These are phyloP conservation scores for Adelges cooleyi DNA, from an alignment of 1,140 invertebrate species.

Conservation along the genomic window DNA sequence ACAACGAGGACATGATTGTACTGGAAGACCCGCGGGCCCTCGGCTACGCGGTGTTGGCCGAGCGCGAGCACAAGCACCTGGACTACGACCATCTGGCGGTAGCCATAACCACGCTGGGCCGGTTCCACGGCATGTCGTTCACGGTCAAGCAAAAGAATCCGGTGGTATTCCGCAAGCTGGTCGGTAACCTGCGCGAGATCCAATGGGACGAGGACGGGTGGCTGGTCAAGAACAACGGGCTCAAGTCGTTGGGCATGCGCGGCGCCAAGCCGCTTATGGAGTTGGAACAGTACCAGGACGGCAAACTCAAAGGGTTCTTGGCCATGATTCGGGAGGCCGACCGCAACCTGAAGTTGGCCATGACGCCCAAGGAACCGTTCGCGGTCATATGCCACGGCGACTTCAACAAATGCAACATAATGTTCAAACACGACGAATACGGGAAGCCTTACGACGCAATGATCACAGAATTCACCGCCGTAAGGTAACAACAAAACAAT, in stretches of 20 bases:
- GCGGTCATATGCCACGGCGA: slow-evolving; percentile 44
- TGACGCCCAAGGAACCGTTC: slow-evolving; percentile 36
- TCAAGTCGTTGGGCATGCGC: slow-evolving; percentile 22
- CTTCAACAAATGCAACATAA: slow-evolving; percentile 45
- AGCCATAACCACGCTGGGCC: slow-evolving; percentile 37
- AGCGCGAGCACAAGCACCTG: slow-evolving; percentile 16
- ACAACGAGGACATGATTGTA: slow-evolving; percentile 34
- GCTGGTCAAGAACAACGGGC: slow-evolving; percentile 9
- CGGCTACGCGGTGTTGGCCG: slow-evolving; percentile 26
- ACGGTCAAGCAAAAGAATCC: slow-evolving; percentile 35
- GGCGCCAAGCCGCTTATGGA: slow-evolving; percentile 10
- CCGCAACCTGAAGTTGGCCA: slow-evolving; percentile 38
- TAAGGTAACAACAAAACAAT: no score
- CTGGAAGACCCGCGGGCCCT: slow-evolving; percentile 35
- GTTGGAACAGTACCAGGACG: neutral
- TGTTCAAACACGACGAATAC: slow-evolving; percentile 39
- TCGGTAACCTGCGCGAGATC: slow-evolving; percentile 5
- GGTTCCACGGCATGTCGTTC: slow-evolving; percentile 39
- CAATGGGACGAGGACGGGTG: slow-evolving; percentile 14
- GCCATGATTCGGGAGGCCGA: slow-evolving; percentile 4
- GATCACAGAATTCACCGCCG: slow-evolving; percentile 39
- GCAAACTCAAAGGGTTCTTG: slow-evolving; percentile 6
- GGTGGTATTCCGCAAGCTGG: slow-evolving; percentile 31
- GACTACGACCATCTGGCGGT: slow-evolving; percentile 35
- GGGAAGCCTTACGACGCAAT: slow-evolving; percentile 33